Evolutionary conservation across 2,888 invertebrate species (phyloP).

Genomic region (Drosophila mettleri): DNA sequence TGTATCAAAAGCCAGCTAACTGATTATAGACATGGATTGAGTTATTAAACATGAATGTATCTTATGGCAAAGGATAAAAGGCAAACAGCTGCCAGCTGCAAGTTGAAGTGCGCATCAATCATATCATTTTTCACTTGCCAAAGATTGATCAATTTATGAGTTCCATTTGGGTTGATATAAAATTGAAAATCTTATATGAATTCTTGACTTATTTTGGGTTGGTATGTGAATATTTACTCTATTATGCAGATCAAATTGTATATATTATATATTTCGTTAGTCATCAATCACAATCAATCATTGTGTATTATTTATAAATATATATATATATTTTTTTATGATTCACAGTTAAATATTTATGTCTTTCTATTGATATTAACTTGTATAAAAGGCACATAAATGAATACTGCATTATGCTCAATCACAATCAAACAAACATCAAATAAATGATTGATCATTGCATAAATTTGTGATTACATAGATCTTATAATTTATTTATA

Average conservation of each 20-base stretch:
- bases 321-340: neutral
- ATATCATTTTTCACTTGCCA: neutral
- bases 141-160: neutral
- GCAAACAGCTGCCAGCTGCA: neutral
- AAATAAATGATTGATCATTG: neutral
- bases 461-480: neutral
- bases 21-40: neutral
- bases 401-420: neutral
- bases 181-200: neutral
- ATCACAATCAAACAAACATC: constrained; percentile 2
- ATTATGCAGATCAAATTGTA: neutral
- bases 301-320: neutral
- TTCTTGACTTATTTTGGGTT: neutral
- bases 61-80: neutral
- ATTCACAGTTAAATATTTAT: too few species aligned
- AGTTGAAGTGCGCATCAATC: neutral
- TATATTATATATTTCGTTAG: neutral
- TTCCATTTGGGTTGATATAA: neutral
- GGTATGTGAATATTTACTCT: neutral
- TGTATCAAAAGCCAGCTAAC: neutral
- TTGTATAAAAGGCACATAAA: neutral
- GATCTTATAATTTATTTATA: too few species aligned
- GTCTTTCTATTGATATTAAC: too few species aligned
- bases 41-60: constrained; percentile 5
- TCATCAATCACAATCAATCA: constrained; percentile 5